Conservation (phyloP, 2,113 vertebrate genomes). For the Craseonycteris thonglongyai region DNA sequence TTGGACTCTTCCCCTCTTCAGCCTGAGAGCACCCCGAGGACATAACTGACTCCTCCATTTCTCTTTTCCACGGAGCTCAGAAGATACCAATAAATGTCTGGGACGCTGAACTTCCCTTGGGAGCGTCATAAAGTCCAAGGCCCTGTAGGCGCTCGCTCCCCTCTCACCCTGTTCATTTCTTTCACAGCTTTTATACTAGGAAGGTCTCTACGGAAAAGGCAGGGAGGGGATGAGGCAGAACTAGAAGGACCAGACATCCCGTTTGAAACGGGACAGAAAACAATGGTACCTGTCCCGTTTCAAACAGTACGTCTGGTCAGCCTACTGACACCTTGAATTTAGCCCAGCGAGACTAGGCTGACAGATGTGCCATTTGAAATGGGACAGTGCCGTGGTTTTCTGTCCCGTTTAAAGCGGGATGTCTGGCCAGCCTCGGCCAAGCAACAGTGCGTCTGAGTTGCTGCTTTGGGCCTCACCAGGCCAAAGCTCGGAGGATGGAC, state of each 20-base stretch:
- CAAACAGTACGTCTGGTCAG: too few relatives aligned
- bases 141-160: not conserved
- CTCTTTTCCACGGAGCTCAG: not conserved
- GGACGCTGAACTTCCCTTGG: not conserved
- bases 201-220: not conserved
- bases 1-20: not conserved
- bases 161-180: not conserved
- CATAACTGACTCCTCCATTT: not conserved
- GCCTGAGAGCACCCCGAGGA: not conserved
- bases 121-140: not conserved
- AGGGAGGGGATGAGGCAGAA: not conserved
- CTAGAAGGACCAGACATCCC: too few relatives aligned
- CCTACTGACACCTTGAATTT: too few relatives aligned
- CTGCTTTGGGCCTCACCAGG: not conserved
- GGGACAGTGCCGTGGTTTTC: too few relatives aligned
- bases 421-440: too few relatives aligned
- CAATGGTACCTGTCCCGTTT: too few relatives aligned
- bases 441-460: too few relatives aligned
- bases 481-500: not conserved
- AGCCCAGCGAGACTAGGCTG: too few relatives aligned
- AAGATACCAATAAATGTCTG: not conserved
- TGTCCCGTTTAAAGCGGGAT: too few relatives aligned
- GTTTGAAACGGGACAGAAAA: too few relatives aligned
- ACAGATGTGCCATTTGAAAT: too few relatives aligned
- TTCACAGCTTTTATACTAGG: not conserved